Conservation (phyloP, 2,888 invertebrate species). For the Microctonus hyperodae region DNA sequence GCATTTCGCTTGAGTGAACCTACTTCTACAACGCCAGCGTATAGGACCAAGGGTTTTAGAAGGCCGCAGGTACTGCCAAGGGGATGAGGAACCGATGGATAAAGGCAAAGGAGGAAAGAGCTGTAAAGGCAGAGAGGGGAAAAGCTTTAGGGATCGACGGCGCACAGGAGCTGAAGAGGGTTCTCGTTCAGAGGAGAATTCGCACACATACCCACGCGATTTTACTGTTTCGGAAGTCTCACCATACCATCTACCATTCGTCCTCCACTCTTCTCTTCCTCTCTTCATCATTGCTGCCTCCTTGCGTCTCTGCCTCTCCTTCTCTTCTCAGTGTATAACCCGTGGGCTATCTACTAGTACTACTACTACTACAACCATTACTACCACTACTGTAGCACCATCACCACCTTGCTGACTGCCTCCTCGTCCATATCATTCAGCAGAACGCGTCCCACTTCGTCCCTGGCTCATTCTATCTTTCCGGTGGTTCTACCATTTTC, state of each 20-base stretch:
- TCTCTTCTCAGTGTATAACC: conserved; percentile 36
- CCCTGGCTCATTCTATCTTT: conserved; percentile 31
- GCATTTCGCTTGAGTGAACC: conserved; percentile 50
- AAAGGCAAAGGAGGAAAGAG: conserved; percentile 22
- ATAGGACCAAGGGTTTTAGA: conserved; percentile 54
- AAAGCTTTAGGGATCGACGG: conserved; percentile 35
- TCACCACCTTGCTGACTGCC: conserved; percentile 41
- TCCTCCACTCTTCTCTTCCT: conserved; percentile 27
- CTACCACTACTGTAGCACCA: conserved; percentile 21
- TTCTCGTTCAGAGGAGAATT: conserved; percentile 27
- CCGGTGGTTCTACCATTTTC: conserved; percentile 24
- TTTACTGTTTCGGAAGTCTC: conserved; percentile 61
- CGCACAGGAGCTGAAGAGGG: conserved; percentile 39
- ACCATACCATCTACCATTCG: conserved; percentile 51
- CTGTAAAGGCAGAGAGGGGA: conserved; percentile 22
- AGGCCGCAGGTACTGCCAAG: conserved; percentile 41
- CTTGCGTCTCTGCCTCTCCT: background rate
- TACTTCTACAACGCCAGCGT: conserved; percentile 45
- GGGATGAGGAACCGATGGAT: conserved; percentile 35
- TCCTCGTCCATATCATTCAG: conserved; percentile 4
- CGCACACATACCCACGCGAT: conserved; percentile 45
- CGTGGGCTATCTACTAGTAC: conserved; percentile 5
- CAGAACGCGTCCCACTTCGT: conserved; percentile 8
- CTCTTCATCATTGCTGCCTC: background rate
- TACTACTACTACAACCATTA: background rate